Percentiles rank a stretch among this genome's conserved stretches.
These are phyloP conservation scores for Folsomia manolachei DNA, from an alignment of 2,888 invertebrate genomes.

Conservation along the genomic window DNA sequence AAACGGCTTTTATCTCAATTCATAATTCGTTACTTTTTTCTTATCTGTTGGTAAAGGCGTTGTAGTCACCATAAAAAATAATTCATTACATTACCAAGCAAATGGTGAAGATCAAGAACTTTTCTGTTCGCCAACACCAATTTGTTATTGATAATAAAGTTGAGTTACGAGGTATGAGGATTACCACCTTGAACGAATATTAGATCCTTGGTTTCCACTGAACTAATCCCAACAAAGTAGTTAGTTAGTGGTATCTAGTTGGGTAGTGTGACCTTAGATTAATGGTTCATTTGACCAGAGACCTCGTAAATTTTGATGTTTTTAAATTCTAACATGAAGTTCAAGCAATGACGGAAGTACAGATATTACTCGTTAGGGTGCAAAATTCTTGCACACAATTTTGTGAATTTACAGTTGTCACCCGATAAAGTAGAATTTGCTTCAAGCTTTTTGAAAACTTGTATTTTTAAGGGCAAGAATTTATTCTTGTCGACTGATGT, in stretches of 20 bases:
- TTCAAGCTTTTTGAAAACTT: no score
- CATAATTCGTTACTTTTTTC: background rate
- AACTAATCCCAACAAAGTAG: background rate
- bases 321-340: background rate
- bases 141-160: slow-evolving; percentile 18
- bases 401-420: no score
- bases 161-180: slow-evolving; percentile 18
- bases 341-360: background rate
- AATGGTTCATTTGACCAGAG: background rate
- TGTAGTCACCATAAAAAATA: background rate
- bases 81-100: background rate
- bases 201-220: background rate
- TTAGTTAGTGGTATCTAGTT: background rate
- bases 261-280: background rate
- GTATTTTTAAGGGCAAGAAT: no score
- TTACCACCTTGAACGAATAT: slow-evolving; percentile 7
- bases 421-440: no score
- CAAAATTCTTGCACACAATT: no score
- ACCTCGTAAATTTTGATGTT: slow-evolving; percentile 7
- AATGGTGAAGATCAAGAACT: background rate
- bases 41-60: background rate
- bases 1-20: background rate
- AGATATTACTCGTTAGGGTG: no score
- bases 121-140: slow-evolving; percentile 5
- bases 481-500: no score